phyloP scores from a whole-genome alignment of 2,888 invertebrate species.

The Ectemnius lituratus region DNA sequence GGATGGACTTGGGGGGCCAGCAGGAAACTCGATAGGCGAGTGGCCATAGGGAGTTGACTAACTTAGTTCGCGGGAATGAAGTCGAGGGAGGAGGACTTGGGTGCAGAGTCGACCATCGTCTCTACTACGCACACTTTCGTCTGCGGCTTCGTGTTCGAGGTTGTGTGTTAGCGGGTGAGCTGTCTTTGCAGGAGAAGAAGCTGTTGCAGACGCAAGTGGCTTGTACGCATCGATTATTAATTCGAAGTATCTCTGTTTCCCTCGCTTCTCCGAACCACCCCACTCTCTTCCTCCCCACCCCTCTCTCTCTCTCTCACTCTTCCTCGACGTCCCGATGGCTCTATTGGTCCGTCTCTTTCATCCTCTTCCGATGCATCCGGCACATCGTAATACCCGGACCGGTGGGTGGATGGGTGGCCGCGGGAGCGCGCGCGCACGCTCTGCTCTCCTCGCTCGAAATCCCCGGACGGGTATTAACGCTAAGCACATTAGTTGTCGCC shows the following conservation, averaged over 20 bases:
- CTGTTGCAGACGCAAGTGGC: constrained; percentile 9
- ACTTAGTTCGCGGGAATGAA: constrained; percentile 49
- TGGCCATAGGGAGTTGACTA: constrained; percentile 59
- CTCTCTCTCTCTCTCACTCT: neutral
- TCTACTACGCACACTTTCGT: neutral
- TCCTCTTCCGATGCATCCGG: constrained; percentile 20
- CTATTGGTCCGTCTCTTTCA: constrained; percentile 19
- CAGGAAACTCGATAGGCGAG: constrained; percentile 51
- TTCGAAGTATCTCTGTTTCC: constrained; percentile 35
- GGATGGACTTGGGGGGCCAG: constrained; percentile 18
- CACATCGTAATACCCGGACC: neutral
- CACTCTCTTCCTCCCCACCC: too few species aligned
- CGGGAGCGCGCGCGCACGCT: constrained; percentile 3
- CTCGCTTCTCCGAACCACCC: neutral
- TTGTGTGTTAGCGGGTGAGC: neutral
- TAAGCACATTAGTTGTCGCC: constrained; percentile 63
- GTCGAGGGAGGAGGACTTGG: neutral
- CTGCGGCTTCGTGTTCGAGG: neutral
- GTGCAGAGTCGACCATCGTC: neutral
- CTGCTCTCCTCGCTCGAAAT: constrained; percentile 44
- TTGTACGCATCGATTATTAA: constrained; percentile 54
- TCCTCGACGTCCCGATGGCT: neutral
- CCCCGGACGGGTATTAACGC: constrained; percentile 55
- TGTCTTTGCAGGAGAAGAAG: constrained; percentile 11
- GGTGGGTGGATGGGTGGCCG: too few species aligned